Evolutionary conservation across 2,888 invertebrate species (phyloP).

Genomic region (Scelioninae gen. 1): DNA sequence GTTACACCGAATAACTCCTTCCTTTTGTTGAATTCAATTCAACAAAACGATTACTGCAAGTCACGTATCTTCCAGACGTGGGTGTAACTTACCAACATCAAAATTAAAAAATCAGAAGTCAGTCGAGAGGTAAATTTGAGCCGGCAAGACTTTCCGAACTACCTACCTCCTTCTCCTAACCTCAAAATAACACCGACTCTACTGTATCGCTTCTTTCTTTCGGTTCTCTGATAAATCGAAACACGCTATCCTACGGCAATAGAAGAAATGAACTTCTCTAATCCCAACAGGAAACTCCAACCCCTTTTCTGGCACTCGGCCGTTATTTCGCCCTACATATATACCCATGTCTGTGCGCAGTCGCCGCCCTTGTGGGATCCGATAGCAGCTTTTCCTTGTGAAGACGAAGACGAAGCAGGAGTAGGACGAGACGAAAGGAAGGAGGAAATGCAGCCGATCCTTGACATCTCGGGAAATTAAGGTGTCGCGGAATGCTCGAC

Average conservation of each 20-base stretch:
- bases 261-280: conserved; percentile 71
- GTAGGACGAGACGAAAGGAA: too few species aligned
- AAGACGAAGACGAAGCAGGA: conserved; percentile 28
- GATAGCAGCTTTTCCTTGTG: conserved; percentile 26
- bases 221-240: conserved; percentile 69
- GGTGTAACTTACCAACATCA: not conserved
- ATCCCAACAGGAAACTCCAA: conserved; percentile 70
- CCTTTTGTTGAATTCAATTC: not conserved
- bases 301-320: conserved; percentile 49
- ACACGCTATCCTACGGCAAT: conserved; percentile 67
- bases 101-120: conserved; percentile 11
- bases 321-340: conserved; percentile 62
- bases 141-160: conserved; percentile 1
- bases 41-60: not conserved
- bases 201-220: conserved; percentile 42
- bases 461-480: conserved; percentile 68
- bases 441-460: conserved; percentile 45
- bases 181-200: conserved; percentile 15
- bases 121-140: conserved; percentile 4
- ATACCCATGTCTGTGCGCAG: conserved; percentile 33
- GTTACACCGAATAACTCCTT: not conserved
- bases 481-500: conserved; percentile 69
- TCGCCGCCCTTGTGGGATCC: conserved; percentile 47
- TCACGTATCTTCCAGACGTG: not conserved
- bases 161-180: not conserved